Percentiles rank a stretch among this genome's conserved stretches.
Conservation (phyloP, 2,888 invertebrate species). For the Caradrina clavipalpis region DNA sequence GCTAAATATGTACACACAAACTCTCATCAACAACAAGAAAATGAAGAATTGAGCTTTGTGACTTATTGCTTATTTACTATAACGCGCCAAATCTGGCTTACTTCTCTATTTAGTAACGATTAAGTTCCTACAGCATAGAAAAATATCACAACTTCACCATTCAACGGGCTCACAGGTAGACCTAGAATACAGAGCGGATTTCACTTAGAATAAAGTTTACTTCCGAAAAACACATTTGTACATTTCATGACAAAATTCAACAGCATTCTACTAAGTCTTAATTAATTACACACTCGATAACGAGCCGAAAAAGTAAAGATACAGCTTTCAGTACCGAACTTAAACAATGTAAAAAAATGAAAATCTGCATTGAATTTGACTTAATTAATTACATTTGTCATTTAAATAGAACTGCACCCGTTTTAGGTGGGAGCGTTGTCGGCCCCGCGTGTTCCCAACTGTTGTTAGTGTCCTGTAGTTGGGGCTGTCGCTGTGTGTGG, state of each 20-base stretch:
- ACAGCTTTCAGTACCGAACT: slow-evolving; percentile 87
- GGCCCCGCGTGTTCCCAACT: slow-evolving; percentile 89
- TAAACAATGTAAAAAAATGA: slow-evolving; percentile 86
- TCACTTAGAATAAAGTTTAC: slow-evolving; percentile 89
- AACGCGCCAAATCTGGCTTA: slow-evolving; percentile 77
- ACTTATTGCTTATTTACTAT: slow-evolving; percentile 81
- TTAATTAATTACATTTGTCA: slow-evolving; percentile 90
- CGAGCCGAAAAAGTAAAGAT: slow-evolving; percentile 82
- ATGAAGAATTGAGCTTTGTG: slow-evolving; percentile 88
- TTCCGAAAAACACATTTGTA: slow-evolving; percentile 90
- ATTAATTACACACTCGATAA: slow-evolving; percentile 84
- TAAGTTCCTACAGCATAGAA: slow-evolving; percentile 77
- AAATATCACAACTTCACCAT: slow-evolving; percentile 90
- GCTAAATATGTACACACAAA: slow-evolving; percentile 90
- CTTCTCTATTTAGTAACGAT: slow-evolving; percentile 69
- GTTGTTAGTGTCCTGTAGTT: slow-evolving; percentile 72
- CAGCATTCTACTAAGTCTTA: slow-evolving; percentile 90
- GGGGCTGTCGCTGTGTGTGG: slow-evolving; percentile 72
- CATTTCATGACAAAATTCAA: slow-evolving; percentile 91
- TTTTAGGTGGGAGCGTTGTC: slow-evolving; percentile 87
- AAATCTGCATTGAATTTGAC: slow-evolving; percentile 88
- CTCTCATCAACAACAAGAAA: slow-evolving; percentile 84
- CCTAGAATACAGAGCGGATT: slow-evolving; percentile 88
- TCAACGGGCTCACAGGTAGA: slow-evolving; percentile 83
- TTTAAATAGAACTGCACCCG: slow-evolving; percentile 90